Evolutionary conservation across 2,797 vertebrate species (phyloP), one percentile per base, ranked within the genome.

Genomic region (Anabacerthia variegaticeps): DNA sequence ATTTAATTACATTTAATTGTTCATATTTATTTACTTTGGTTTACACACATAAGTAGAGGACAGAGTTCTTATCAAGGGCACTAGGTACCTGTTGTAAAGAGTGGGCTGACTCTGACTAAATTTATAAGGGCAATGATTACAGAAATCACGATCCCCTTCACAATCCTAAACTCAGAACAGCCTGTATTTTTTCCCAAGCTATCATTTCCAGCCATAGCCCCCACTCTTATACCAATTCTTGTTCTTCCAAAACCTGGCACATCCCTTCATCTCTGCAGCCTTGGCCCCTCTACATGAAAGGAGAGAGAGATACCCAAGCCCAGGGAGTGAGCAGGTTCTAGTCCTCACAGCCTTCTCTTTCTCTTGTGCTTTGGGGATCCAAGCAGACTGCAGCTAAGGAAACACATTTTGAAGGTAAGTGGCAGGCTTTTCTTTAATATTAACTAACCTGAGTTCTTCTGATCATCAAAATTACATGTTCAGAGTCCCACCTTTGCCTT

Each of bases 1-100:
- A 96, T 96, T 67, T 95, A 92, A 95, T 96, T 96, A 95, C 36
- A 68, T 91, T 96, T 94, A 96, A 94, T 95, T 96, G 95, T 95
- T 95, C 91, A 68, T 95, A 95, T 95, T 79, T 96, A 96, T 96
- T 94, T 91, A 93, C 94, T 96, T 89, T 87, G 52, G 74, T 94
- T 95, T 94, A 94, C 82, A 92, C 93, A 90, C 91, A 68, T 88
- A 95, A 95, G 65, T 44, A 74, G 93, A 94, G 48, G 67, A 95
- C 89, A 87, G 89, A 85, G 80, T 63, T 96, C 74, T 82, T 90
- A 95, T 17, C 80, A 92, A 97, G 91, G 92, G 82, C 91, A 90
- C 36, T 56, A 32, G 59, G 32, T 89, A 92, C 67, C 78, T 89
- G 63, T 72, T 66, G 26, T 78, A 85, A 85, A 80, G 19, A 88